phyloP scores from a whole-genome alignment of 2,113 vertebrate genomes.

The Chauna torquata region DNA sequence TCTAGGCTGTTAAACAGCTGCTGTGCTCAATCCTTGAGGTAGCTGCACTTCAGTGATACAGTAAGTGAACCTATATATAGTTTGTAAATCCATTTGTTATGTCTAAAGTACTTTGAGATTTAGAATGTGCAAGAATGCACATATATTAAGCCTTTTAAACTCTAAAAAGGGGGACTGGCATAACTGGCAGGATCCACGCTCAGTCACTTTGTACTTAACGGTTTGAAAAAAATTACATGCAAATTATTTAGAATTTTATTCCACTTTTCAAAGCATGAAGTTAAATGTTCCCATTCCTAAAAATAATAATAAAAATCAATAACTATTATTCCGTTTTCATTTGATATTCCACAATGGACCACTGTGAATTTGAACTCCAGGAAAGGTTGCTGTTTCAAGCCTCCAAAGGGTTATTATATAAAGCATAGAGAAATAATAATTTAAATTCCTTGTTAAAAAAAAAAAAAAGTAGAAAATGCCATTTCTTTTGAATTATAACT shows the following conservation, averaged over 20 bases:
- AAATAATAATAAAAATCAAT: conserved; percentile 74
- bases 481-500: conserved; percentile 38
- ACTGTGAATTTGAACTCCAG: conserved; percentile 61
- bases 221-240: conserved; percentile 60
- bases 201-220: conserved; percentile 61
- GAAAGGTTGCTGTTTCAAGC: conserved; percentile 61
- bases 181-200: conserved; percentile 59
- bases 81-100: conserved; percentile 73
- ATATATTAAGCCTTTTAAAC: conserved; percentile 65
- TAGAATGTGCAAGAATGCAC: conserved; percentile 58
- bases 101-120: conserved; percentile 64
- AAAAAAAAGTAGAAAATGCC: neutral
- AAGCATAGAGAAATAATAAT: conserved; percentile 56
- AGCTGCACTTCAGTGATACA: conserved; percentile 55
- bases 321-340: conserved; percentile 68
- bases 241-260: conserved; percentile 67
- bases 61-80: conserved; percentile 72
- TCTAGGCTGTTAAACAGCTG: conserved; percentile 68
- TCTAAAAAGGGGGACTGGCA: conserved; percentile 57
- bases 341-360: conserved; percentile 66
- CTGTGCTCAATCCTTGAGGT: conserved; percentile 54
- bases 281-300: conserved; percentile 66
- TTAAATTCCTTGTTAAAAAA: conserved; percentile 9
- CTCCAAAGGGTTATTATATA: conserved; percentile 39
- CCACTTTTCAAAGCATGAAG: conserved; percentile 67